Conservation (phyloP, 2,113 vertebrate genomes). For the Tragelaphus scriptus region DNA sequence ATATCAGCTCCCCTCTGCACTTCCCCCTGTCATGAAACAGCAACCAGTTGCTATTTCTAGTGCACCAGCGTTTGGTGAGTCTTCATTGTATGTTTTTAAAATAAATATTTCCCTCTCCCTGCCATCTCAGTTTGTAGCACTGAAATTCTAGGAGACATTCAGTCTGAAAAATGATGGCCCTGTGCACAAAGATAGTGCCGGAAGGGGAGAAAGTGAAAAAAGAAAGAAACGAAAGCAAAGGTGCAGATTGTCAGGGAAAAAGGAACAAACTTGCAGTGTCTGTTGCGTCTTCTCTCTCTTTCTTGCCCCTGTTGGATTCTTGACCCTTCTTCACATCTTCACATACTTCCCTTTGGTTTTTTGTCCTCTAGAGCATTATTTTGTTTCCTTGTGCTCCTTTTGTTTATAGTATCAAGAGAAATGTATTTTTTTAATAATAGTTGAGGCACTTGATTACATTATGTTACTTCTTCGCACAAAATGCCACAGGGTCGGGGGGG, state of each 20-base stretch:
- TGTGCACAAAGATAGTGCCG: background rate
- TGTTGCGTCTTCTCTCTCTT: no score
- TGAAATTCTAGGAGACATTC: background rate
- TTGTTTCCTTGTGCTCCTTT: background rate
- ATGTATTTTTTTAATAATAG: background rate
- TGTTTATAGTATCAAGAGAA: background rate
- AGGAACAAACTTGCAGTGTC: background rate
- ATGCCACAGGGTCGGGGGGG: background rate
- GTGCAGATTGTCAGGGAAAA: no score
- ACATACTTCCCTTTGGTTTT: background rate
- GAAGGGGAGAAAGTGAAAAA: background rate
- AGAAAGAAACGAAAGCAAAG: background rate
- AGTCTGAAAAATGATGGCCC: background rate
- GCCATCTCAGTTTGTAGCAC: background rate
- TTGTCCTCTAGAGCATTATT: background rate
- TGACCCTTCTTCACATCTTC: background rate
- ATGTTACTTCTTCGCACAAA: background rate
- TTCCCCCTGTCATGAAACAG: conserved; percentile 95
- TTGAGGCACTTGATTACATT: background rate
- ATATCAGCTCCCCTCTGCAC: conserved; percentile 90
- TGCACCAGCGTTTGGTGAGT: conserved; percentile 89
- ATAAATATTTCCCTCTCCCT: background rate
- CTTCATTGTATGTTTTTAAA: background rate
- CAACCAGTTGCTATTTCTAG: conserved; percentile 85
- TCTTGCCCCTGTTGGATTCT: background rate